phyloP scores from a whole-genome alignment of 2,113 vertebrate species.

The Alexandromys fortis region DNA sequence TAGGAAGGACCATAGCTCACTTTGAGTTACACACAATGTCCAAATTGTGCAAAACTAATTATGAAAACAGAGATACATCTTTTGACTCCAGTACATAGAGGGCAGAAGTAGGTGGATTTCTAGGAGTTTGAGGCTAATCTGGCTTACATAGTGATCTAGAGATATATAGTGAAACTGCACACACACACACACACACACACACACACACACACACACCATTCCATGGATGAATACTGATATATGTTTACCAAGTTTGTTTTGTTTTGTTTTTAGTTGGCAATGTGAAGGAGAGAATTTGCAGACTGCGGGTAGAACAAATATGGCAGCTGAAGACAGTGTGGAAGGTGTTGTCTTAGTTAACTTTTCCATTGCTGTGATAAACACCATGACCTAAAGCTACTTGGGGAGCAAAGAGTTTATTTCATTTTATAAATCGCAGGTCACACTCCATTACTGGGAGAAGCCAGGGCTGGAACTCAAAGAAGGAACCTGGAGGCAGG shows the following conservation, averaged over 20 bases:
- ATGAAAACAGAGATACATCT: not conserved
- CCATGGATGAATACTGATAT: not conserved
- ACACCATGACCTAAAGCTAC: not conserved
- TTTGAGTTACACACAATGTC: not conserved
- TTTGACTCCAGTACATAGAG: not conserved
- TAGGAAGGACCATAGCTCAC: not conserved
- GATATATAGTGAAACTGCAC: not conserved
- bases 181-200: not conserved
- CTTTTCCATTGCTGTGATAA: not conserved
- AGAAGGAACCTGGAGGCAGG: not conserved
- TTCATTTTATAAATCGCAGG: not conserved
- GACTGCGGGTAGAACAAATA: not conserved
- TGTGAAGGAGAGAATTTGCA: constrained; percentile 41
- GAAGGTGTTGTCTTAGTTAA: not conserved
- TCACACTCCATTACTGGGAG: not conserved
- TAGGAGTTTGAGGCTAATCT: not conserved
- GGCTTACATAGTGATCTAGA: not conserved
- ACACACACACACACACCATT: not conserved
- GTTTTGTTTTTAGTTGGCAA: constrained; percentile 15
- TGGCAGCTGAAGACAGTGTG: not conserved
- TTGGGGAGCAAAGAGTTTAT: not conserved
- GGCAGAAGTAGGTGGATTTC: not conserved
- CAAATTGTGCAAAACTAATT: not conserved
- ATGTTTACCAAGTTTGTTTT: not conserved
- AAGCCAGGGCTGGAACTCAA: not conserved